Percentiles rank a stretch among this genome's conserved stretches.
These are phyloP conservation scores for Alloplasta piceator DNA, from an alignment of 2,888 invertebrate species.

Conservation along the genomic window DNA sequence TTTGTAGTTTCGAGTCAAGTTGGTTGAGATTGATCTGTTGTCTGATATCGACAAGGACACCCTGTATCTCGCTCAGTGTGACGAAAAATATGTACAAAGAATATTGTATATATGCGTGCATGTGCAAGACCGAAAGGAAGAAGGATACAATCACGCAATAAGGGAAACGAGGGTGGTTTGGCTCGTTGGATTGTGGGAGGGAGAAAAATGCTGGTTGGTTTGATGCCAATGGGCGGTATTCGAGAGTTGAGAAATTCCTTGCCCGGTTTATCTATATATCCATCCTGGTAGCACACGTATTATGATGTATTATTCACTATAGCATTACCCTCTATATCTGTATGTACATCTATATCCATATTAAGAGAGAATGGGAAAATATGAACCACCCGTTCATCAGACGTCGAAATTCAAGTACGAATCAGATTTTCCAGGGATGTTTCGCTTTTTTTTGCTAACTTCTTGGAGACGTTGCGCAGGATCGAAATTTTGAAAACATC, in stretches of 20 bases:
- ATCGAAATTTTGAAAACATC: too few species aligned
- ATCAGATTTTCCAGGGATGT: too few species aligned
- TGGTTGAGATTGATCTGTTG: not conserved
- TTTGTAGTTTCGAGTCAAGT: too few species aligned
- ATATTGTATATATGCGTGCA: constrained; percentile 1
- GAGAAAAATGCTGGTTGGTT: constrained; percentile 71
- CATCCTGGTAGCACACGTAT: constrained; percentile 45
- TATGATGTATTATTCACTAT: constrained; percentile 51
- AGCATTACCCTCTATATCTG: constrained; percentile 10
- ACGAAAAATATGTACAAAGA: constrained; percentile 1
- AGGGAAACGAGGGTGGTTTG: constrained; percentile 58
- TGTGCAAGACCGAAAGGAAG: constrained; percentile 40
- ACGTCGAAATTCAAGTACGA: too few species aligned
- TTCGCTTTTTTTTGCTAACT: too few species aligned
- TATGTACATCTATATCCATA: constrained; percentile 33
- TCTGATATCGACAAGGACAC: not conserved
- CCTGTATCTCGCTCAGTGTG: constrained; percentile 10
- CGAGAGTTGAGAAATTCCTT: constrained; percentile 63
- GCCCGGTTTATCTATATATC: constrained; percentile 36
- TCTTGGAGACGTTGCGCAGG: too few species aligned
- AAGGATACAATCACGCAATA: constrained; percentile 74
- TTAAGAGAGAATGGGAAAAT: too few species aligned
- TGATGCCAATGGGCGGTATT: constrained; percentile 76
- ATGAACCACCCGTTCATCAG: too few species aligned
- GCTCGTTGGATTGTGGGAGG: constrained; percentile 15